Base-by-base conservation (phyloP, 2,797 vertebrate species). In the Eremophila alpestris region DNA sequence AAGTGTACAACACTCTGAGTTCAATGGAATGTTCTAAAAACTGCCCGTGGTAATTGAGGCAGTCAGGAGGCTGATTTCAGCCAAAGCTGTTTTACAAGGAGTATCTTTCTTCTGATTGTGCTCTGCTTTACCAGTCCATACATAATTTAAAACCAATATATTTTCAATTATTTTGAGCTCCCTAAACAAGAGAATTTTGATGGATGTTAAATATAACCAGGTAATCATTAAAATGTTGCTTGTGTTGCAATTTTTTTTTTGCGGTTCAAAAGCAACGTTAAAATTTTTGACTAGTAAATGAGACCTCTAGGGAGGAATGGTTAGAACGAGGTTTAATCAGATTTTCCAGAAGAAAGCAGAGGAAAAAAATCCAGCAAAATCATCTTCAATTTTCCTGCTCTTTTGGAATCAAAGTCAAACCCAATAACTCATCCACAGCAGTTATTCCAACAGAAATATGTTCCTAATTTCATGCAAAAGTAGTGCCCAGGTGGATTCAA, bases 171-270 rank as follows among this genome's bases (percentile, higher is more conserved):
- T 94, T 95, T 86, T 89, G 88, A 96, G 83, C 68, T 96, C 92
- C 88, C 94, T 94, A 97, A 97, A 97, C 93, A 97, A 96, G 96
- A 95, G 58, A 63, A 58, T 68, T 93, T 90, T 92, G 95, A 84
- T 89, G 92, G 89, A 88, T 95, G 96, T 95, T 97, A 97, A 97
- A 95, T 95, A 96, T 95, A 97, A 96, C 94, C 96, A 96, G 94
- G 97, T 97, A 97, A 97, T 97, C 96, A 97, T 98, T 98, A 98
- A 98, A 97, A 97, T 93, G 82, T 97, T 89, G 92, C 96, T 96
- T 95, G 83, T 93, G 94, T 95, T 97, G 97, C 96, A 87, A 40
- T 90, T 97, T 96, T 38, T 38, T 36, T 96, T 92, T 91, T 92
- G 83, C 78, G 95, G 94, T 96, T 98, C 96, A 97, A 97, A 97